Percentiles rank a stretch among this genome's conserved stretches.
These are phyloP conservation scores for Sceloporus undulatus DNA, from an alignment of 2,113 vertebrate genomes.

Conservation along the genomic window DNA sequence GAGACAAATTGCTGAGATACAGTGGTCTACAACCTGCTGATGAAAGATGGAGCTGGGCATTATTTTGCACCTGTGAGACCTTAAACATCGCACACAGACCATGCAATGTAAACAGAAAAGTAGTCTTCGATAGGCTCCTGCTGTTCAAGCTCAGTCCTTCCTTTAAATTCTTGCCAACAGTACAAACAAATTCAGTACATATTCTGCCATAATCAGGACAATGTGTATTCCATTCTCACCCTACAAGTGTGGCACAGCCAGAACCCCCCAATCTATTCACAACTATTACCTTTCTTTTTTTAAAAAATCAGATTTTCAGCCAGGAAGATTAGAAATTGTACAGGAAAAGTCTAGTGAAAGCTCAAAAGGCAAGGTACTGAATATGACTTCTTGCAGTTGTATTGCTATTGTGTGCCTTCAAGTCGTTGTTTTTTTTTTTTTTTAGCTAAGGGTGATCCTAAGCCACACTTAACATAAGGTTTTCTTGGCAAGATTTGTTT, in stretches of 20 bases:
- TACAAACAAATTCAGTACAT: background rate
- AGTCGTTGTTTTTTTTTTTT: too few relatives aligned
- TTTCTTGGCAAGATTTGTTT: too few relatives aligned
- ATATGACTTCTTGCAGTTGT: background rate
- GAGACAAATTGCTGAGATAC: background rate
- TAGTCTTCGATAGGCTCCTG: background rate
- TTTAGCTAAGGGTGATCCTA: too few relatives aligned
- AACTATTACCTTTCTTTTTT: background rate
- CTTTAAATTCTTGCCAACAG: background rate
- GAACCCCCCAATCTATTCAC: background rate
- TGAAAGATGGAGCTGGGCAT: slow-evolving; percentile 2
- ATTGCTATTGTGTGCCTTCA: too few relatives aligned
- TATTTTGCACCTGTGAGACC: background rate
- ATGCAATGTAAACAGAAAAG: background rate
- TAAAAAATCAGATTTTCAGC: background rate
- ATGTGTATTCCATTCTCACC: background rate
- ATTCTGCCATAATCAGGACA: background rate
- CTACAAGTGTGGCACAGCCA: background rate
- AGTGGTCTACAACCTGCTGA: too few relatives aligned
- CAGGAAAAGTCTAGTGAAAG: background rate
- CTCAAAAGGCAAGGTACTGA: background rate
- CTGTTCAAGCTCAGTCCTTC: background rate
- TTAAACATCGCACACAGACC: background rate
- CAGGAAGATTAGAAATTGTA: background rate
- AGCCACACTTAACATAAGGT: too few relatives aligned